Conservation (phyloP, 1,140 invertebrate species). For the Matsumurasca onukii region DNA sequence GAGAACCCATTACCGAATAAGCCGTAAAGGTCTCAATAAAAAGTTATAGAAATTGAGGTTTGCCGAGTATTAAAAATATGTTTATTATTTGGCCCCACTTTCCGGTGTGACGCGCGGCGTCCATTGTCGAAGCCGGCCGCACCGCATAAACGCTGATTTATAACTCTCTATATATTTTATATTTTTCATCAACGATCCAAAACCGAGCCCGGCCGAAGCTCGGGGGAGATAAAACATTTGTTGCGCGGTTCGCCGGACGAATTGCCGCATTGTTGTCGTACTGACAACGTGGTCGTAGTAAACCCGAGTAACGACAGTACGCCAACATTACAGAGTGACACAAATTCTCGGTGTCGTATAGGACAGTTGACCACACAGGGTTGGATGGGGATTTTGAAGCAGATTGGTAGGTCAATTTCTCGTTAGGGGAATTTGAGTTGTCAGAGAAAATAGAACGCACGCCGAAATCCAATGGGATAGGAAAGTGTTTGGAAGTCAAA, state of each 20-base stretch:
- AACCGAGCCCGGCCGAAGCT: neutral
- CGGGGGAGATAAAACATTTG: conserved; percentile 14
- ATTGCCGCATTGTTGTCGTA: no score
- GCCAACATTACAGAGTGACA: no score
- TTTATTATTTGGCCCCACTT: conserved; percentile 26
- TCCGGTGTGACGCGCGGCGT: conserved; percentile 20
- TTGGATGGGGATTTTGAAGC: no score
- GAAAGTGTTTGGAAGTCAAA: no score
- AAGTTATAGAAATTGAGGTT: conserved; percentile 33
- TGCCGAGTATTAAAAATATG: conserved; percentile 30
- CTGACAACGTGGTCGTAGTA: no score
- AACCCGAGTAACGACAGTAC: no score
- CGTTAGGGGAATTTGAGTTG: no score
- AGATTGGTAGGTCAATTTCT: no score
- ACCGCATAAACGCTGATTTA: conserved; percentile 33
- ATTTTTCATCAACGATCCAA: conserved; percentile 30
- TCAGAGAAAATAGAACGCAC: no score
- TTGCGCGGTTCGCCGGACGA: neutral
- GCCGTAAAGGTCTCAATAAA: conserved; percentile 31
- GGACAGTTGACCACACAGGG: no score
- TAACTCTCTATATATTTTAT: conserved; percentile 29
- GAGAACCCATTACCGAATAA: conserved; percentile 14
- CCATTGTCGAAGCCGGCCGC: conserved; percentile 23
- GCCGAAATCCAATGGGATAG: no score
- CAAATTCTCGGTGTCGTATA: no score